Conservation (phyloP, 2,113 vertebrate species). For the Siphamia tubifer region DNA sequence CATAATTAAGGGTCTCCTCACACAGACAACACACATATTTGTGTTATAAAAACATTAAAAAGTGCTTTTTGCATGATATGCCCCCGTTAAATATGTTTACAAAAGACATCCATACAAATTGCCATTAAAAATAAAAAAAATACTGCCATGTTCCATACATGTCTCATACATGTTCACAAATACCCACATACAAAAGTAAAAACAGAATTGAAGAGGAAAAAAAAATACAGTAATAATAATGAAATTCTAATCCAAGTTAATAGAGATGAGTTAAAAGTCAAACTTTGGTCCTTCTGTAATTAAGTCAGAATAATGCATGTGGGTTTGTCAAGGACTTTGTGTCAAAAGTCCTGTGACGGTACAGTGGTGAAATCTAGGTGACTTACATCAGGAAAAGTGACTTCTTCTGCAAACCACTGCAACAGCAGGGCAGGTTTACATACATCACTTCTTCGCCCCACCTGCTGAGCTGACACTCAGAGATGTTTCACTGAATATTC, state of each 20-base stretch:
- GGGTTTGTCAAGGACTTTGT: background rate
- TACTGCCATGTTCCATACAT: too few relatives aligned
- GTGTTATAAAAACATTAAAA: too few relatives aligned
- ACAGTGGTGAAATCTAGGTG: constrained; percentile 3
- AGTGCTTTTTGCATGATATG: too few relatives aligned
- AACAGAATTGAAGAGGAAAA: too few relatives aligned
- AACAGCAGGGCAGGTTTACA: constrained; percentile 20
- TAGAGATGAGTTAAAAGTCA: background rate
- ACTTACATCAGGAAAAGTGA: background rate
- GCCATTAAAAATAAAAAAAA: too few relatives aligned
- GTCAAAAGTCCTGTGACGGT: constrained; percentile 11
- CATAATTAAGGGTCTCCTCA: too few relatives aligned
- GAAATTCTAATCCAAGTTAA: background rate
- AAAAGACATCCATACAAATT: too few relatives aligned
- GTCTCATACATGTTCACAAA: too few relatives aligned
- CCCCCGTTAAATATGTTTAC: too few relatives aligned
- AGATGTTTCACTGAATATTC: constrained; percentile 60
- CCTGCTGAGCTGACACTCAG: constrained; percentile 51
- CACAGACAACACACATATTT: too few relatives aligned
- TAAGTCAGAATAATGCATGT: background rate
- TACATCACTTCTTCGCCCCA: constrained; percentile 14
- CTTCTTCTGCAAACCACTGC: background rate
- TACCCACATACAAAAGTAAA: too few relatives aligned
- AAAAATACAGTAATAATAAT: too few relatives aligned
- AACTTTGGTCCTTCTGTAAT: background rate